Evolutionary conservation across 2,113 vertebrate genomes (phyloP), one percentile per base, ranked within the genome.

Genomic region (Thunnus maccoyii): DNA sequence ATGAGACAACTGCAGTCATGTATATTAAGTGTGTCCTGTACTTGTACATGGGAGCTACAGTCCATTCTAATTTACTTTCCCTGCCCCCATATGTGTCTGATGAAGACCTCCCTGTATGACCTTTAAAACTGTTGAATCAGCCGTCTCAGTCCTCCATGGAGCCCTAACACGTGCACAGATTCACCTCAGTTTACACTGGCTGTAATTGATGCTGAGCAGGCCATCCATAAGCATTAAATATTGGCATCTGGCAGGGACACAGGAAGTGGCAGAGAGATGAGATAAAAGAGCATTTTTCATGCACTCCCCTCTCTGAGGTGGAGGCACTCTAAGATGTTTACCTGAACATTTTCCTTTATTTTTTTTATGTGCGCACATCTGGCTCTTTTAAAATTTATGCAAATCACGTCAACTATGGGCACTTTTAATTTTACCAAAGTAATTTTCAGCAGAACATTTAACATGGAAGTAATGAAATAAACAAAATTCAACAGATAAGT

Each of bases 241-340:
- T 64, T 68, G 50, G 56, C 82, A 91, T 85, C 67, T 82, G 75
- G 76, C 71, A 64, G 61, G 47, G 72, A 65, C 41, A 58, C 11
- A 71, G 44, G 69, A 64, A 64, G 56, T 68, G 41, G n/a, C 9
- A 51, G 16, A 50, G 46, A 62, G 69, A 78, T 61, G 63, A 84
- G 80, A 90, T 86, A 60, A 84, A 89, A 80, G 14, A 84, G 76
- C 68, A 75, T 87, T 77, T 88, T 83, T 81, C 66, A 76, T 86
- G 84, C 44, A 65, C 50, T 57, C 25, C 2, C 12, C 3, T 83
- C 66, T 79, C 80, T 41, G 48, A 60, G 51, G 41, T 73, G 41
- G 36, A 63, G 70, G 58, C 52, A 47, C 50, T 82, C 71, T 17
- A 2, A 15, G 69, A 76, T 87, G 70, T 62, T 86, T 72, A 60